A percentile compares a stretch with the other conserved stretches of the same genome.
phyloP scores from a whole-genome alignment of 1,140 invertebrate species.

The Condylostylus longicornis region DNA sequence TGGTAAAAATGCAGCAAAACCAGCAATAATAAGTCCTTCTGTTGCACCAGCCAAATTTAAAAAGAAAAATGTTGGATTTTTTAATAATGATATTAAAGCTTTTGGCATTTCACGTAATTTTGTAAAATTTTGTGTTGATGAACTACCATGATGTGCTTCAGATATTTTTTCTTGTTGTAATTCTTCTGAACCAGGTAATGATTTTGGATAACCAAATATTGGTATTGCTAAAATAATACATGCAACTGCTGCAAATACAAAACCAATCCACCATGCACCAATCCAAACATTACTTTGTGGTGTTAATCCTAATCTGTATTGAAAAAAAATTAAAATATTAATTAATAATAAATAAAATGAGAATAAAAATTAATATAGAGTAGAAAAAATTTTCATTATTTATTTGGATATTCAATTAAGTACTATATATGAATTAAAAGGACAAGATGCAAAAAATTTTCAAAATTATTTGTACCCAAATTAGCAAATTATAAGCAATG shows the following conservation, averaged over 20 bases:
- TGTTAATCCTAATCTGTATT: slow-evolving; percentile 53
- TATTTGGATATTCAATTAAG: too few relatives aligned
- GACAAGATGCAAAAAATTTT: too few relatives aligned
- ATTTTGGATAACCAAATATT: slow-evolving; percentile 52
- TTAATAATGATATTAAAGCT: slow-evolving; percentile 47
- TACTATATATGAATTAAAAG: too few relatives aligned
- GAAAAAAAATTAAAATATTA: slow-evolving; percentile 11
- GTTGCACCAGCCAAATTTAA: slow-evolving; percentile 61
- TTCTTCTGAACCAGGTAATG: slow-evolving; percentile 49
- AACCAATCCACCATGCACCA: slow-evolving; percentile 78
- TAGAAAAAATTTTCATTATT: too few relatives aligned
- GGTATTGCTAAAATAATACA: slow-evolving; percentile 54
- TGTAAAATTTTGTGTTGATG: slow-evolving; percentile 36
- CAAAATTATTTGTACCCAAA: too few relatives aligned
- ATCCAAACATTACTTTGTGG: slow-evolving; percentile 64
- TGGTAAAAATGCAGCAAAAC: slow-evolving; percentile 67
- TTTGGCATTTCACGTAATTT: slow-evolving; percentile 48
- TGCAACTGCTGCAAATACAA: slow-evolving; percentile 47
- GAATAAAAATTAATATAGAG: too few relatives aligned
- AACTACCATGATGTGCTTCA: slow-evolving; percentile 45
- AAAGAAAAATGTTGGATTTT: slow-evolving; percentile 67
- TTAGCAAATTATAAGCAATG: too few relatives aligned
- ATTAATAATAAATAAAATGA: slow-evolving; percentile 6
- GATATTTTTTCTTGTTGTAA: slow-evolving; percentile 50
- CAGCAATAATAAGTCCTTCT: slow-evolving; percentile 61